Base-by-base conservation (phyloP, 1,140 invertebrate species). In the Nebria ingens region DNA sequence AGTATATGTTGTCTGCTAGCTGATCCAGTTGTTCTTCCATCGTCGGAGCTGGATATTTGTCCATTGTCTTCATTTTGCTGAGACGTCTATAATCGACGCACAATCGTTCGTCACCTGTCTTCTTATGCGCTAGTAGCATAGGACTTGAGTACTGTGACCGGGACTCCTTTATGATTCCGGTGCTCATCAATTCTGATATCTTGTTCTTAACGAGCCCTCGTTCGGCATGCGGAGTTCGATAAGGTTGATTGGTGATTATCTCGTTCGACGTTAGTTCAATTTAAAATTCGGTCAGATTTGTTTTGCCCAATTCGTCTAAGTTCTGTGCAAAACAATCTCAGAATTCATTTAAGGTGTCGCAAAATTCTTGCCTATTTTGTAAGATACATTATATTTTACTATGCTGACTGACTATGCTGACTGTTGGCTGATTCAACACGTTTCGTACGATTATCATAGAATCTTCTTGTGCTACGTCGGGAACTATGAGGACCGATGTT, bases 41-140 rank as follows among this genome's bases (percentile, higher is more conserved):
- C 21, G 58, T 57, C 9, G 65, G 65, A 0, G 61, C 57, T 25
- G 62, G 65, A 52, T 60, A 67, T 45, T 57, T 58, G 19, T 64
- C 59, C 15, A 60, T 62, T 21, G 56, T 56, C 6, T 61, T 65
- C 2, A 62, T 29, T 38, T 56, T 51, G 59, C 80, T 80, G 2
- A 79, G 29, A 2, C 53, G 40, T 19, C 73, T 54, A 59, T 71
- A 79, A 59, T 74, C 69, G 0, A 71, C 52, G 50, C 64, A 62
- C 40, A 73, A 56, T 12, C 72, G 40, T 4, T 59, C 55, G 0
- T 57, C 51, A 1, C 66, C 66, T 23, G 62, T 61, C 17, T 63
- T 63, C 21, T 70, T 72, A n/a, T 56, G 52, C 2, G 70, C 65
- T 2, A 71, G 56, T 1, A 68, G 22, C 9, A 59, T 45, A 12